phyloP scores from a whole-genome alignment of 2,888 invertebrate genomes.

The Helicoverpa assulta region DNA sequence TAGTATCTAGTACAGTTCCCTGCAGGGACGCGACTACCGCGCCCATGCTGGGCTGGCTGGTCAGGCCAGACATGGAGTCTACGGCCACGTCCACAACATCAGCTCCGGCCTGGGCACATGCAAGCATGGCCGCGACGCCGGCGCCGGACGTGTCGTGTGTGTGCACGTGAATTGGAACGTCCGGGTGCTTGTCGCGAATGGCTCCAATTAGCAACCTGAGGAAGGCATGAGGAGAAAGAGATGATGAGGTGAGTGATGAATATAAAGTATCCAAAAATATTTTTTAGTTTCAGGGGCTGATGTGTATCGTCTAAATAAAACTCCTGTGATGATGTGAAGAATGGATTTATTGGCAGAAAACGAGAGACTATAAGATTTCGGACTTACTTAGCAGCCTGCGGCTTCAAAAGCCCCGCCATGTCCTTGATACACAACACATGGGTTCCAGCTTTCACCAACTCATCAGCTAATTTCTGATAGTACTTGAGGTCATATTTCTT shows the following conservation, averaged over 20 bases:
- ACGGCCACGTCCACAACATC: constrained; percentile 99
- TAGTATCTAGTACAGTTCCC: constrained; percentile 92
- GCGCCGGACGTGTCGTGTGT: constrained; percentile 99
- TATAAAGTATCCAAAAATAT: too few relatives aligned
- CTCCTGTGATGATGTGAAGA: too few relatives aligned
- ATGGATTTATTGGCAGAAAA: neutral
- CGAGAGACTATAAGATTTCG: constrained; percentile 28
- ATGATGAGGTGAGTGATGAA: too few relatives aligned
- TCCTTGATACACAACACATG: constrained; percentile 99
- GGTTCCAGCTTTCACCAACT: constrained; percentile 98
- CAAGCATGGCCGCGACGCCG: constrained; percentile 98
- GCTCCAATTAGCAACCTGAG: constrained; percentile 94
- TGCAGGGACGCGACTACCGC: constrained; percentile 98
- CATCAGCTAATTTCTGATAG: constrained; percentile 97
- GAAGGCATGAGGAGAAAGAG: too few relatives aligned
- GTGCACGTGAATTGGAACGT: constrained; percentile 99
- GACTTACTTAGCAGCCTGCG: constrained; percentile 95
- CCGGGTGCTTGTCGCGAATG: constrained; percentile 97
- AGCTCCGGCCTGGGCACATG: constrained; percentile 97
- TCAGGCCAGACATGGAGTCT: constrained; percentile 99
- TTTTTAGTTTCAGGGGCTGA: too few relatives aligned
- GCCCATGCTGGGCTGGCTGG: constrained; percentile 99
- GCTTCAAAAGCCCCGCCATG: constrained; percentile 99
- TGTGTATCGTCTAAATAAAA: too few relatives aligned
- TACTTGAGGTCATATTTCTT: constrained; percentile 98